Evolutionary conservation across 1,140 invertebrate species (phyloP).

Genomic region (Heliothis subflexa): DNA sequence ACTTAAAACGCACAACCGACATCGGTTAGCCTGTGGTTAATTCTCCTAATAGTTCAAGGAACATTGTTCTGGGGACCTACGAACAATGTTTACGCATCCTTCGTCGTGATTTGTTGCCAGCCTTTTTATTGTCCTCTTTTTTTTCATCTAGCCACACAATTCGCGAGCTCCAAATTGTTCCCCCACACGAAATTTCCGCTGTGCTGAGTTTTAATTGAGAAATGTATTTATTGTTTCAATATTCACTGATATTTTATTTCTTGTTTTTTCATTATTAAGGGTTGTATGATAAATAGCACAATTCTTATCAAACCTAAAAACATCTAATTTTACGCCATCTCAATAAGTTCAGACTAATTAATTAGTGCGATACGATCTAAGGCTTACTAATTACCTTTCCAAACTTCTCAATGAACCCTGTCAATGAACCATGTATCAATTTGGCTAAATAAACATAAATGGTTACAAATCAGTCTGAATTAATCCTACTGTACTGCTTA

Average conservation of each 20-base stretch:
- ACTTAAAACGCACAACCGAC: slow-evolving; percentile 28
- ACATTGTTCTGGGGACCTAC: slow-evolving; percentile 45
- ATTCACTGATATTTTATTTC: slow-evolving; percentile 40
- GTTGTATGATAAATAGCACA: background rate
- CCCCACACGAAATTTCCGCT: slow-evolving; percentile 44
- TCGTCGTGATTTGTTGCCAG: slow-evolving; percentile 57
- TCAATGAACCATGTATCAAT: background rate
- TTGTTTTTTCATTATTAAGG: slow-evolving; percentile 3
- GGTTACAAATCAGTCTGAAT: no score
- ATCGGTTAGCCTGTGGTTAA: slow-evolving; percentile 31
- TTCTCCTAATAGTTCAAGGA: slow-evolving; percentile 47
- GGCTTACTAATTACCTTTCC: background rate
- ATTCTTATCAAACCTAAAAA: no score
- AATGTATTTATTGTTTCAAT: slow-evolving; percentile 63
- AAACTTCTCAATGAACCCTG: background rate
- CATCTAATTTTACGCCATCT: background rate
- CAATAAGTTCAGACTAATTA: background rate
- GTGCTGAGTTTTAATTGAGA: slow-evolving; percentile 62
- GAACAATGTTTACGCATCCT: slow-evolving; percentile 62
- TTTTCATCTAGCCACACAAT: slow-evolving; percentile 44
- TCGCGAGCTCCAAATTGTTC: slow-evolving; percentile 46
- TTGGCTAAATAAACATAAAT: no score
- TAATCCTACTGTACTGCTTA: no score
- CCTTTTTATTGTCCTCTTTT: slow-evolving; percentile 59
- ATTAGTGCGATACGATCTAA: background rate